Conservation (phyloP, 2,113 vertebrate species). For the Cyphotilapia sp. region DNA sequence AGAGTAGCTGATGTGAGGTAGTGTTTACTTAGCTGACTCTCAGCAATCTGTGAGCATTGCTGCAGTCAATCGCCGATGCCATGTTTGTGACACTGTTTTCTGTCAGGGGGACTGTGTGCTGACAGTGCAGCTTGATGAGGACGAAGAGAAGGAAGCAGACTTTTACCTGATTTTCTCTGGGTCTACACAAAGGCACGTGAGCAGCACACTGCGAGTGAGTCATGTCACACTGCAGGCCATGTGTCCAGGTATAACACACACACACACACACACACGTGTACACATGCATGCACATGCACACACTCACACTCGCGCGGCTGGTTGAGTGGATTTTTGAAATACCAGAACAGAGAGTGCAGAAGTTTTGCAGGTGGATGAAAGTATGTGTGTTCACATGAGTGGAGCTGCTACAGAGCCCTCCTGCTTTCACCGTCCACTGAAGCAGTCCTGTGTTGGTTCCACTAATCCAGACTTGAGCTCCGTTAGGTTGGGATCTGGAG, state of each 20-base stretch:
- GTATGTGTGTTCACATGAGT: neutral
- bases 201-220: conserved; percentile 78
- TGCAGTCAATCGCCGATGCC: neutral
- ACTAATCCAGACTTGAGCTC: neutral
- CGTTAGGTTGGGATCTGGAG: neutral
- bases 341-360: neutral
- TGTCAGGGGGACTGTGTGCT: conserved; percentile 83
- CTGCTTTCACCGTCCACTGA: neutral
- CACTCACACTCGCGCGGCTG: neutral
- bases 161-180: conserved; percentile 88
- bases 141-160: conserved; percentile 71
- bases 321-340: neutral
- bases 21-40: neutral
- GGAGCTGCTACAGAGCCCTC: neutral
- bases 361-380: neutral
- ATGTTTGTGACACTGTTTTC: neutral
- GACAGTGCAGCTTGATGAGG: conserved; percentile 78
- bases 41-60: neutral
- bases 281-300: neutral
- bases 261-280: neutral
- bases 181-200: conserved; percentile 80
- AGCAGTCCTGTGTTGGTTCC: neutral
- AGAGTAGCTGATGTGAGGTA: neutral
- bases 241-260: conserved; percentile 77
- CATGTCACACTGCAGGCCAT: conserved; percentile 80